Conservation (phyloP, 1,140 invertebrate genomes). For the Trachymyrmex cornetzi region DNA sequence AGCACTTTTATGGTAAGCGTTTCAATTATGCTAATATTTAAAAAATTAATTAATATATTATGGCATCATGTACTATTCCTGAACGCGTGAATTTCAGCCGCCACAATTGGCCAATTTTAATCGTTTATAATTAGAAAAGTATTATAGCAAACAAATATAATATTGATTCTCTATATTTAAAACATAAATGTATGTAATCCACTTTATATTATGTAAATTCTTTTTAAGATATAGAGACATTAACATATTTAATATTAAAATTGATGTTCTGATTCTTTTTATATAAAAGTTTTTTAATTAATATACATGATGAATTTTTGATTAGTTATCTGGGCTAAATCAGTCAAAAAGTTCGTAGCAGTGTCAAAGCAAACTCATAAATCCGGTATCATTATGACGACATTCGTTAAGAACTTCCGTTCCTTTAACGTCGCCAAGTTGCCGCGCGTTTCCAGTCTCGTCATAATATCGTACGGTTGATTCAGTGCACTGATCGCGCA, state of each 20-base stretch:
- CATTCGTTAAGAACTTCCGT: conserved; percentile 45
- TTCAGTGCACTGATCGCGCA: conserved; percentile 40
- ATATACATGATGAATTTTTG: neutral
- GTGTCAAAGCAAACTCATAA: conserved; percentile 37
- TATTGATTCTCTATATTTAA: neutral
- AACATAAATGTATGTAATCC: neutral
- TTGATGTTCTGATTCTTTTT: neutral
- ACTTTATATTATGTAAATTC: conserved; percentile 3
- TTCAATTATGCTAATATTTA: too few species aligned
- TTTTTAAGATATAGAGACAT: neutral
- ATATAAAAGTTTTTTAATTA: neutral
- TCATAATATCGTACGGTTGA: conserved; percentile 1
- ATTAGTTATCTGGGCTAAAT: neutral
- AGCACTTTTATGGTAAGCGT: too few species aligned
- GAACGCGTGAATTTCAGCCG: too few species aligned
- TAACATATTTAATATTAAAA: neutral
- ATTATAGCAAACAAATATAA: too few species aligned
- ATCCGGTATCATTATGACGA: conserved; percentile 41
- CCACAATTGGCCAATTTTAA: too few species aligned
- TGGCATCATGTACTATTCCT: too few species aligned
- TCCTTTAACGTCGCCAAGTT: conserved; percentile 32
- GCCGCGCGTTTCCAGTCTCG: neutral
- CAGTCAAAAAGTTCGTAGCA: neutral
- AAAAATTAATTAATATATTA: too few species aligned
- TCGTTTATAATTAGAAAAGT: too few species aligned